Evolutionary conservation across 1,140 invertebrate genomes (phyloP), one percentile per base, ranked within the genome.

Genomic region (Heliconius melpomene): DNA sequence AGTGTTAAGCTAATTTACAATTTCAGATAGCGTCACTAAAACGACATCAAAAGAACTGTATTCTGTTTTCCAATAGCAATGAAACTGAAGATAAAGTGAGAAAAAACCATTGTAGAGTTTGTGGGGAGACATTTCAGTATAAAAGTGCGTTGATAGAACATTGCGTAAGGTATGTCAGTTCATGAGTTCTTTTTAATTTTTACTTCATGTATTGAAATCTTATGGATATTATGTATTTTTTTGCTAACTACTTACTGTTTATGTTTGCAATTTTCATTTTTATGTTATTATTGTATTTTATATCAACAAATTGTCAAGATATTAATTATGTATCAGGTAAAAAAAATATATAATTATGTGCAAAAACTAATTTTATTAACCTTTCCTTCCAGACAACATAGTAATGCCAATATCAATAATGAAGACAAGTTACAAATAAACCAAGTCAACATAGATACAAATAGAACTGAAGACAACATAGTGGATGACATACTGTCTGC

Each of bases 401-500:
- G 84, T 29, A 88, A 85, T 71, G 71, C 50, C 75, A 74, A 76
- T 52, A 75, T 75, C 46, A 77, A 75, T 75, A 86, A 89, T 75
- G 46, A 36, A 7, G 81, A 79, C 2, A 88, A 84, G 78, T 85
- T 90, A 89, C 7, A 90, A 89, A 36, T 71, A 1, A 86, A 74
- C 11, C 75, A 86, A 80, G 79, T 77, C 3, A 89, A 81, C 18
- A 75, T 76, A 57, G 90, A 92, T 18, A 81, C 83, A 32, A 90
- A 89, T 40, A 85, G 86, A 81, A 90, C 89, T 18, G 92, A 90
- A n/a, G 90, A 94, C 73, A 92, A 93, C 57, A 92, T 94, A 74
- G 91, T 93, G 1, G 90, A 94, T 79, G 91, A 93, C 70, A 93
- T 94, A 38, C 80, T 94, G 5, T 93, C 91, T 20, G 91, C 88